Evolutionary conservation across 2,888 invertebrate species (phyloP), one percentile per base, ranked within the genome.

Genomic region (Drosophila crucigera): DNA sequence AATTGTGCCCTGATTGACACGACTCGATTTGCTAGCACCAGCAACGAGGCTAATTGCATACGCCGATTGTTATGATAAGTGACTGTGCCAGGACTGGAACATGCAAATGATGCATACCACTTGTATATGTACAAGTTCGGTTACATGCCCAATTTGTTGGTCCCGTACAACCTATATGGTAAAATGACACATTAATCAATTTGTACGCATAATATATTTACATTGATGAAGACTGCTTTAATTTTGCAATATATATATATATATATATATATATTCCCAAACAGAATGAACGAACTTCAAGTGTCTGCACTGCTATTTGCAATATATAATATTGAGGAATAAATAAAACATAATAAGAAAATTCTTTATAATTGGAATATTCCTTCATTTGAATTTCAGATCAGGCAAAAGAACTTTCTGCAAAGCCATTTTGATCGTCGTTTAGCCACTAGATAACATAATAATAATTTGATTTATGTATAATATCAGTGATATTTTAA

Each of bases 1-100:
- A 81, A 80, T 83, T 80, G 47, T 53, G 56, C 71, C 52, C 54
- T 76, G 76, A 83, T 83, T 80, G 83, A 62, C 70, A 59, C 49
- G 56, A 58, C 61, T 70, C 67, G 61, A 64, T 56, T 68, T 74
- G 58, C 31, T 10, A 37, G 39, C 49, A 28, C 35, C 52, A 41
- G 35, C 64, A 71, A 61, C 64, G 50, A 56, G 52, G 50, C 61
- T 64, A 73, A 77, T 78, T 78, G 71, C 78, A 71, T 41, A 56
- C 37, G 11, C 63, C 30, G 59, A 19, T 11, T 35, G 64, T 37
- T 61, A 67, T 52, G 62, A 31, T 47, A 47, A 47, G 43, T 49
- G 53, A 39, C 47, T 58, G 28, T 52, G 43, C 53, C 56, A 11
- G 39, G 39, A 6, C 33, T 28, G 11, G 52, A 9, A 33, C 25